These are phyloP conservation scores for Oreotrochilus melanogaster DNA, from an alignment of 2,113 vertebrate species.

Conservation along the genomic window DNA sequence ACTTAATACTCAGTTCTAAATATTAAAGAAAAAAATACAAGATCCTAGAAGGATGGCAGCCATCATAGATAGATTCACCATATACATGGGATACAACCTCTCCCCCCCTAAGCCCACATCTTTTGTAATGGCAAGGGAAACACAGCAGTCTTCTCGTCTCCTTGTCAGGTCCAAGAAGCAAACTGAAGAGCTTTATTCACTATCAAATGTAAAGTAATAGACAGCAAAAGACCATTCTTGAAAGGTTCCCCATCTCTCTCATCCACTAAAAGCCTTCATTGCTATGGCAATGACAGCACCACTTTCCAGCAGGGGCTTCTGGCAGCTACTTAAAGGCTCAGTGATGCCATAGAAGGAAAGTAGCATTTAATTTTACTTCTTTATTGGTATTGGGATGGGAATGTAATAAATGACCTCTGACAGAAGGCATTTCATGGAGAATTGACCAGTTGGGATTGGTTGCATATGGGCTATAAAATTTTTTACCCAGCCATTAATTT, in stretches of 20 bases:
- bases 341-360: not conserved
- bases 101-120: not conserved
- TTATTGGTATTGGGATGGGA: constrained; percentile 2
- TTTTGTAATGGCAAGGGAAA: not conserved
- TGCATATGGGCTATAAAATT: constrained; percentile 48
- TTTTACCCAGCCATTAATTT: constrained; percentile 64
- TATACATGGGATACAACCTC: not conserved
- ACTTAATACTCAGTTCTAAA: not conserved
- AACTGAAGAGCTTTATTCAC: not conserved
- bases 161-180: not conserved
- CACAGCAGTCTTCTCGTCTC: not conserved
- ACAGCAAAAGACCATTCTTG: not conserved
- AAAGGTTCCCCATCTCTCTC: not conserved
- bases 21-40: not conserved
- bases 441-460: constrained; percentile 68
- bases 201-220: not conserved
- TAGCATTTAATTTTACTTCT: constrained; percentile 45
- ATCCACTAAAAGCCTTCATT: not conserved
- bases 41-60: not conserved
- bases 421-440: constrained; percentile 60
- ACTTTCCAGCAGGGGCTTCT: not conserved
- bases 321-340: not conserved
- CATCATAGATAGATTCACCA: not conserved
- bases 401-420: constrained; percentile 60
- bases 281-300: not conserved